These are phyloP conservation scores for Anaspis maculata DNA, from an alignment of 2,888 invertebrate species.

Conservation along the genomic window DNA sequence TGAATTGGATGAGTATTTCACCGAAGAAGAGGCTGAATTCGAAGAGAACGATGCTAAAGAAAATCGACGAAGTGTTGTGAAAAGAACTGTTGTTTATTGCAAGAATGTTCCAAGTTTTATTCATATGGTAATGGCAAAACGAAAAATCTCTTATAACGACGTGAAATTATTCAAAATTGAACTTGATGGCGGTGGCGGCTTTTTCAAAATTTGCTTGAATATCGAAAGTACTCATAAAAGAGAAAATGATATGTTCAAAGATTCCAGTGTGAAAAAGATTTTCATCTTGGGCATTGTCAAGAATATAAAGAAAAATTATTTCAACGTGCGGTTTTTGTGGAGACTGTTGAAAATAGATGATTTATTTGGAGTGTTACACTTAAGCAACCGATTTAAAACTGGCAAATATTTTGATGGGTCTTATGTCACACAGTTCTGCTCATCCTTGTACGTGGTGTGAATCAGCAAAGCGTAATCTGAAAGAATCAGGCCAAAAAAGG, in stretches of 20 bases:
- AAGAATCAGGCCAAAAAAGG: neutral
- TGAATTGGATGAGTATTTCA: neutral
- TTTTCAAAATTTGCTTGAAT: slow-evolving; percentile 3
- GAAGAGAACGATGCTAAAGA: too few relatives aligned
- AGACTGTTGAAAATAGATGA: neutral
- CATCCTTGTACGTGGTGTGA: slow-evolving; percentile 5
- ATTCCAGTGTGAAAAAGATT: slow-evolving; percentile 3
- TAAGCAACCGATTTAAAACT: slow-evolving; percentile 4
- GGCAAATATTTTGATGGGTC: slow-evolving; percentile 1
- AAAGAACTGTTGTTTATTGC: too few relatives aligned
- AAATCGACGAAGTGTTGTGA: too few relatives aligned
- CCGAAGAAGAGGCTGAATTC: neutral
- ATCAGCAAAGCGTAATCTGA: neutral
- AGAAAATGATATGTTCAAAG: slow-evolving; percentile 1
- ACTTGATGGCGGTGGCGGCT: slow-evolving; percentile 5
- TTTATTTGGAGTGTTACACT: neutral
- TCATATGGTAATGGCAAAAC: neutral
- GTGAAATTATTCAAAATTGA: slow-evolving; percentile 3
- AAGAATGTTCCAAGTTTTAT: slow-evolving; percentile 1
- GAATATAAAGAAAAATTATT: slow-evolving; percentile 1
- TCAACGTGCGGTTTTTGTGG: neutral
- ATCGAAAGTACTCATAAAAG: neutral
- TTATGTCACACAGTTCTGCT: slow-evolving; percentile 2
- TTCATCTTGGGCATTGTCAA: slow-evolving; percentile 2
- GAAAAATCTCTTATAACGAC: neutral